Evolutionary conservation across 2,113 vertebrate species (phyloP), one percentile per base, ranked within the genome.

Genomic region (Agapornis roseicollis): DNA sequence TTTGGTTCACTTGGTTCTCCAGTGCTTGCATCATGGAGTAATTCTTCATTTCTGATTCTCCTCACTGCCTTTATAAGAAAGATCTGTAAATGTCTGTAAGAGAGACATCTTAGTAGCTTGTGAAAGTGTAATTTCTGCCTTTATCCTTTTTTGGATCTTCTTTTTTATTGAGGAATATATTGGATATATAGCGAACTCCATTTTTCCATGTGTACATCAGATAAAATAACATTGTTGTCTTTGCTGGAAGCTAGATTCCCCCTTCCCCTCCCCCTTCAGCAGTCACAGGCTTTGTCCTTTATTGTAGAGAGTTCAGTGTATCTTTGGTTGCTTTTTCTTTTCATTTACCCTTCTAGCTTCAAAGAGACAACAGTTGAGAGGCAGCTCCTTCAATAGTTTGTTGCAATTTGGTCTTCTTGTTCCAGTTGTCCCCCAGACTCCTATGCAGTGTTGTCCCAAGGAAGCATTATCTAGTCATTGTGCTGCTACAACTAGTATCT

Each of bases 201-300:
- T 80, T 90, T 89, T 90, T 77, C 88, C 56, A 66, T 74, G 78
- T 71, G 52, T 90, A 92, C 80, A 87, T 93, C 69, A 86, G 80
- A 76, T 92, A 90, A 97, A 93, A 93, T 95, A 93, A 78, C 49
- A 61, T 39, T 94, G 85, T 81, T 94, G 73, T 92, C 77, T 89
- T 95, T 95, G 93, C 95, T 95, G 80, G 83, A 89, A 95, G 90
- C 94, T 22, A 93, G 80, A 92, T 95, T 95, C 44, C 39, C 52
- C 44, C 44, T 80, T 92, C 46, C 76, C 85, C 49, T 94, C 90
- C 72, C 85, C 72, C 63, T 63, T 64, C 0, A 0, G 66, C 65
- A 81, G 61, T 73, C 88, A 74, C 60, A 87, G 77, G 27, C 80
- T 94, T 90, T 89, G 86, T 94, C 70, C 65, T 92, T 95, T 92